Base-by-base conservation (phyloP, 2,113 vertebrate genomes). In the Rhinichthys klamathensis region DNA sequence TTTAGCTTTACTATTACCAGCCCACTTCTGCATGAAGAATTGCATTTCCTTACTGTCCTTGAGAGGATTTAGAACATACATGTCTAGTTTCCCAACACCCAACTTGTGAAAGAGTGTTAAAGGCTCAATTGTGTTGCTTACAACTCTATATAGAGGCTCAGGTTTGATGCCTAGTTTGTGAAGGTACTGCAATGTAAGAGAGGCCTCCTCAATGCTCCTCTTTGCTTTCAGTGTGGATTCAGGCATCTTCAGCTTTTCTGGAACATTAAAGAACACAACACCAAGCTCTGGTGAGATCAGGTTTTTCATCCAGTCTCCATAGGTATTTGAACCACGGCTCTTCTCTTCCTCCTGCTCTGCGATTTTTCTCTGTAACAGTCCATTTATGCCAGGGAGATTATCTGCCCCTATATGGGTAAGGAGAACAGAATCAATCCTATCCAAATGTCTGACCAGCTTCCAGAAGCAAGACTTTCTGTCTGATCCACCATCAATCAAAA, bases 41-140 rank as follows among this genome's bases (percentile, higher is more conserved):
- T 99, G 98, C 98, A 99, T 99, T 93, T 99, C 98, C 90, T 99
- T 99, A 93, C 98, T 99, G 89, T 99, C 98, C 84, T 98, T 99
- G 27, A 99, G 97, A 6, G 98, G 98, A 86, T 99, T 99, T 85
- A 99, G 92, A 72, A 99, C 87, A 8, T 99, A 99, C 97, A 99
- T 99, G 91, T 99, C 98, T 90, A 99, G 91, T 84, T 96, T 97
- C 9, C 98, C 98, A 83, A 99, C 98, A 4, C 98, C 98, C 88
- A 99, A 96, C 89, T 99, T 99, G 93, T 99, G 98, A 93, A 99
- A 99, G 16, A 99, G 95, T 0, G 97, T 97, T 91, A 99, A 96
- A 0, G 98, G 97, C 82, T 99, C 98, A 2, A 97, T 96, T 73
- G 97, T 97, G 92, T 94, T 99, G 93, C 96, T 97, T 86, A 97